Conservation (phyloP, 1,140 invertebrate genomes). For the Atta texana region DNA sequence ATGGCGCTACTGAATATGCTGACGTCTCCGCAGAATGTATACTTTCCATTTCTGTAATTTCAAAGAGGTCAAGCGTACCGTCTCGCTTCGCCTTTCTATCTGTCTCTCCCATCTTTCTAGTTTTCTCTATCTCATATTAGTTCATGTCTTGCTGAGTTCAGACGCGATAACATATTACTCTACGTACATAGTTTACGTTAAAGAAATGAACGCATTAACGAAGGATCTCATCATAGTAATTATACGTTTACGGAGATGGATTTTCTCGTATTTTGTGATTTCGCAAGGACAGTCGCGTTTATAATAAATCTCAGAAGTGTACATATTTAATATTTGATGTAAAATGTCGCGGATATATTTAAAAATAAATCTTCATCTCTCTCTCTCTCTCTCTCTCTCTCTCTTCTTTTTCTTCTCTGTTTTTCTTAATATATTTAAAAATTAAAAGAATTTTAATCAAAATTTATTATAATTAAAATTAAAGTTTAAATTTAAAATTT, state of each 20-base stretch:
- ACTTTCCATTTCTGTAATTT: slow-evolving; percentile 79
- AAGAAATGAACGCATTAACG: slow-evolving; percentile 4
- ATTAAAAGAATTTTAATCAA: not conserved
- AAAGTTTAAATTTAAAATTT: not conserved
- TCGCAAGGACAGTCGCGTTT: not conserved
- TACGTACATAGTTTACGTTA: not conserved
- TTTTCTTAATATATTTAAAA: not conserved
- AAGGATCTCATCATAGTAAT: slow-evolving; percentile 26
- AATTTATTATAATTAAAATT: not conserved
- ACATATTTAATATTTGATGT: not conserved
- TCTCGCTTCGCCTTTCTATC: slow-evolving; percentile 1
- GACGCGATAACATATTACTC: slow-evolving; percentile 21
- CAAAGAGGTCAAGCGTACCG: slow-evolving; percentile 65
- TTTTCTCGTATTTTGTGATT: slow-evolving; percentile 36
- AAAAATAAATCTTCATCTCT: not conserved
- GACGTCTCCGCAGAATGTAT: slow-evolving; percentile 62
- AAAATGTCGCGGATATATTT: not conserved
- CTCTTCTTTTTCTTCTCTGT: not conserved
- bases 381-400: not conserved
- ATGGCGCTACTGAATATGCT: slow-evolving; percentile 57
- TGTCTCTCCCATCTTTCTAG: not conserved
- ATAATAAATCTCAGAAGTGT: not conserved
- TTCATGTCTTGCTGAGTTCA: not conserved
- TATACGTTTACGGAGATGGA: slow-evolving; percentile 27
- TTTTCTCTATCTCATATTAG: slow-evolving; percentile 50